phyloP scores from a whole-genome alignment of 2,113 vertebrate genomes.

The Illadopsis cleaveri region DNA sequence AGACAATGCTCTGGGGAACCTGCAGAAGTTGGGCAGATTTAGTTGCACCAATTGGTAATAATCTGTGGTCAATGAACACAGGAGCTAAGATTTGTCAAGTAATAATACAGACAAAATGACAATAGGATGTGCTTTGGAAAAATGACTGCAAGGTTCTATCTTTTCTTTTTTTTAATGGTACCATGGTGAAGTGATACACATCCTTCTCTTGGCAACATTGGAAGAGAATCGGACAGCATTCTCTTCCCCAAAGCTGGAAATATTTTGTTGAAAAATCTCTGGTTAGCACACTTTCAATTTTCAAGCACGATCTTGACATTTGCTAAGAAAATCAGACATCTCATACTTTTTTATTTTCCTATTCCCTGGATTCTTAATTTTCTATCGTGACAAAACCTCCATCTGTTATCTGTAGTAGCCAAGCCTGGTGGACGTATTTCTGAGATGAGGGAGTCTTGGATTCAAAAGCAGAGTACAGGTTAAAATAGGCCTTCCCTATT shows the following conservation, averaged over 20 bases:
- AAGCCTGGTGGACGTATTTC: neutral
- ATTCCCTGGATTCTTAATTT: neutral
- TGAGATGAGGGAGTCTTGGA: neutral
- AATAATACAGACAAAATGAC: neutral
- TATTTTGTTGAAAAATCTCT: neutral
- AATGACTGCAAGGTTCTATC: neutral
- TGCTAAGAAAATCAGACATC: neutral
- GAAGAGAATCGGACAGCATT: neutral
- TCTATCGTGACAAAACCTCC: neutral
- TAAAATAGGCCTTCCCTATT: neutral
- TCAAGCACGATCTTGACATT: neutral
- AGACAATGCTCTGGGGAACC: constrained; percentile 45
- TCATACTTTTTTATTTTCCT: neutral
- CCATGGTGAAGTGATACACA: neutral
- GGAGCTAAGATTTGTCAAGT: neutral
- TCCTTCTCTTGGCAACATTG: neutral
- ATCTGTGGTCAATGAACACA: neutral
- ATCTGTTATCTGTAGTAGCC: neutral
- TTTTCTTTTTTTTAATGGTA: neutral
- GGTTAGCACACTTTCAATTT: neutral
- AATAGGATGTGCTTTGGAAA: neutral
- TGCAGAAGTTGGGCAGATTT: constrained; percentile 13
- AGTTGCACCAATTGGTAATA: neutral
- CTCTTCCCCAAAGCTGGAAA: neutral
- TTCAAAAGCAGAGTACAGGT: neutral